Conservation (phyloP, 2,113 vertebrate genomes). For the Cebus imitator region DNA sequence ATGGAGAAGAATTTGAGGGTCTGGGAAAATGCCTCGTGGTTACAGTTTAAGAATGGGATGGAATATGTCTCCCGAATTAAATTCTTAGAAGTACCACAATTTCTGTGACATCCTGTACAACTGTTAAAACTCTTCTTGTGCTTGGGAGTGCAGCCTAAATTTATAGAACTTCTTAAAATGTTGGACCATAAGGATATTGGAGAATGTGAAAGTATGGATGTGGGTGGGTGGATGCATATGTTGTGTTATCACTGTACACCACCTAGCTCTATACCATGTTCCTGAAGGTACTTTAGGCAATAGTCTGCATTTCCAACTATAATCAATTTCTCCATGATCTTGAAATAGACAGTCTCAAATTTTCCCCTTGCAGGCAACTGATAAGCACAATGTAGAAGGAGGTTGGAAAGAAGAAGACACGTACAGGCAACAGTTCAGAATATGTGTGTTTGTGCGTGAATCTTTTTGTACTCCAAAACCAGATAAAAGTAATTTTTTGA, state of each 20-base stretch:
- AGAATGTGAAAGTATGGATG: neutral
- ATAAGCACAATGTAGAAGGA: neutral
- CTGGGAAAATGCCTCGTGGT: neutral
- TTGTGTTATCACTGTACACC: neutral
- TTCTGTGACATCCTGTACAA: neutral
- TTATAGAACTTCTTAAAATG: neutral
- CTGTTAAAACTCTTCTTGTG: neutral
- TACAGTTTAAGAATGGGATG: slow-evolving; percentile 14
- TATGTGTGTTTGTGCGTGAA: neutral
- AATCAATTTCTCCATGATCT: slow-evolving; percentile 20
- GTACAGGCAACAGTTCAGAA: neutral
- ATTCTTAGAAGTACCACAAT: neutral
- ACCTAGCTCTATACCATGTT: neutral
- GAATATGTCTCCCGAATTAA: neutral
- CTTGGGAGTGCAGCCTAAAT: neutral
- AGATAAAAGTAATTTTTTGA: slow-evolving; percentile 35
- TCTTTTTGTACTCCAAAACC: neutral
- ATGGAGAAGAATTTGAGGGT: neutral
- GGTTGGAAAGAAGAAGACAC: neutral
- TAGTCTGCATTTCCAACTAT: neutral
- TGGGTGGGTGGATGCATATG: neutral
- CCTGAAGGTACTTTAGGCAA: neutral
- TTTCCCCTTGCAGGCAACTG: neutral
- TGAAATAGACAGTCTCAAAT: neutral
- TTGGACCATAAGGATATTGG: neutral